phyloP scores from a whole-genome alignment of 2,113 vertebrate genomes.

The Ammodytes marinus region DNA sequence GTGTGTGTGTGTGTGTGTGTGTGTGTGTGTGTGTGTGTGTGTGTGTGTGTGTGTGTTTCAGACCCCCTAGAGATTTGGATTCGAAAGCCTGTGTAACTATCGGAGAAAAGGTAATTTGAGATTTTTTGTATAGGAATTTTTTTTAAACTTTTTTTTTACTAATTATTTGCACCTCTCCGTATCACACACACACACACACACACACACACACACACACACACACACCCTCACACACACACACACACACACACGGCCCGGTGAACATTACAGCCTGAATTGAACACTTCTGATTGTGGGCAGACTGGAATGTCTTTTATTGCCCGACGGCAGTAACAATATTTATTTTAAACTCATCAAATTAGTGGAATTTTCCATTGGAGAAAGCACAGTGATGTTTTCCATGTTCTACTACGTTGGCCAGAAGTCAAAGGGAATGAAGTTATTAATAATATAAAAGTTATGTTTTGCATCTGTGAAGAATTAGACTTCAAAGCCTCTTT shows the following conservation, averaged over 20 bases:
- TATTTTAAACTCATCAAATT: slow-evolving; percentile 80
- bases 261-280: slow-evolving; percentile 66
- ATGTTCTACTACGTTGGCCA: background rate
- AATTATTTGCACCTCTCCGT: background rate
- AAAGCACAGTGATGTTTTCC: slow-evolving; percentile 19
- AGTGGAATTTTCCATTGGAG: slow-evolving; percentile 81
- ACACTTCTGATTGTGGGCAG: slow-evolving; percentile 73
- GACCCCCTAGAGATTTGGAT: slow-evolving; percentile 95
- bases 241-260: slow-evolving; percentile 25
- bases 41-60: slow-evolving; percentile 64
- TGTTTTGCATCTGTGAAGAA: background rate
- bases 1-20: too few species aligned
- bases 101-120: slow-evolving; percentile 90
- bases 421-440: background rate
- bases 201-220: too few species aligned
- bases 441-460: background rate
- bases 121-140: background rate
- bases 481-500: background rate
- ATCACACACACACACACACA: background rate
- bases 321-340: slow-evolving; percentile 75
- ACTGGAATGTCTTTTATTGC: slow-evolving; percentile 77
- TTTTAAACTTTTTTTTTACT: slow-evolving; percentile 4
- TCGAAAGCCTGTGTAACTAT: slow-evolving; percentile 96
- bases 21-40: background rate
- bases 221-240: too few species aligned